Conservation (phyloP, 2,113 vertebrate genomes). For the Antennarius striatus region DNA sequence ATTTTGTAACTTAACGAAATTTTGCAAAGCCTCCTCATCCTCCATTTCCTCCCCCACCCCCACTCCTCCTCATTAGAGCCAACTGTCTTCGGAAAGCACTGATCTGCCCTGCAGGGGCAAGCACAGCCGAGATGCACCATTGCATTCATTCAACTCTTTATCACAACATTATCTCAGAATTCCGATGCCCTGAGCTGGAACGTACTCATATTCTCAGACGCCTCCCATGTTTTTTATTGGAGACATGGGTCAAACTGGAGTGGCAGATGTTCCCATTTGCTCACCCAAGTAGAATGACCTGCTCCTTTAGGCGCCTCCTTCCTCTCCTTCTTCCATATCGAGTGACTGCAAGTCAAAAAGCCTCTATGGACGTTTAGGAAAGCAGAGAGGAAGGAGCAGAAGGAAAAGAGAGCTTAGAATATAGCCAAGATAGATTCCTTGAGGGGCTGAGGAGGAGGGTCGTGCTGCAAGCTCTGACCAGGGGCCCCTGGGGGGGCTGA, state of each 20-base stretch:
- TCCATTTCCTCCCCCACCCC: constrained; percentile 26
- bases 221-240: constrained; percentile 61
- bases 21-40: constrained; percentile 14
- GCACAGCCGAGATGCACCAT: constrained; percentile 40
- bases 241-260: constrained; percentile 65
- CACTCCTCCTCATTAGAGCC: background rate
- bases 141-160: constrained; percentile 64
- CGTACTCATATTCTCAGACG: constrained; percentile 67
- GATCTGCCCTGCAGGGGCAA: constrained; percentile 20
- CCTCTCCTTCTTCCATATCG: constrained; percentile 63
- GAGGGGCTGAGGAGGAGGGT: constrained; percentile 23
- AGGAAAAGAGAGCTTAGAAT: constrained; percentile 46
- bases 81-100: constrained; percentile 50
- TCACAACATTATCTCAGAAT: constrained; percentile 78
- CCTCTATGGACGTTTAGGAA: constrained; percentile 57
- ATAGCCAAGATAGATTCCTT: constrained; percentile 49
- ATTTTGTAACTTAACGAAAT: constrained; percentile 21
- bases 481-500: constrained; percentile 34
- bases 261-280: constrained; percentile 75
- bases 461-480: constrained; percentile 21
- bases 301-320: constrained; percentile 62
- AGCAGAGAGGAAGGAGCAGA: constrained; percentile 43
- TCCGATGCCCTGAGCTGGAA: constrained; percentile 77
- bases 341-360: constrained; percentile 50
- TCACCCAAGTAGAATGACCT: constrained; percentile 75